These are phyloP conservation scores for Toxotes chatareus DNA, from an alignment of 2,113 vertebrate genomes.

Conservation along the genomic window DNA sequence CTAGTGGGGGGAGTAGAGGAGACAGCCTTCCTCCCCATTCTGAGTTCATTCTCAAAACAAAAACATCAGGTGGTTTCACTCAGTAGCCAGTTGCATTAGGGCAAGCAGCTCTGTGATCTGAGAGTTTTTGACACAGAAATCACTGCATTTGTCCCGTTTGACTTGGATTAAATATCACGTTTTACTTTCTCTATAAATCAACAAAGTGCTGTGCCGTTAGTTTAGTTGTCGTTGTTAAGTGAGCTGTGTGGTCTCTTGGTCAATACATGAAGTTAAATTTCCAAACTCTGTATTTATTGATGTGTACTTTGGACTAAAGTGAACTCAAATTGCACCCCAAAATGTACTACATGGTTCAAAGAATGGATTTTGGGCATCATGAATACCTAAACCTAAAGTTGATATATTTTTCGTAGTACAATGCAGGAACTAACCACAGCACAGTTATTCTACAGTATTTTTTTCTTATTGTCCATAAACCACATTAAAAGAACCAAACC, in stretches of 20 bases:
- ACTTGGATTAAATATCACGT: background rate
- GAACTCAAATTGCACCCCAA: background rate
- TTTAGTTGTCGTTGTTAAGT: background rate
- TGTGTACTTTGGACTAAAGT: background rate
- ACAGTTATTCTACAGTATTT: background rate
- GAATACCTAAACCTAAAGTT: background rate
- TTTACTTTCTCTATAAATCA: background rate
- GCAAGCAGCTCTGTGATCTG: constrained; percentile 3
- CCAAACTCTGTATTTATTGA: background rate
- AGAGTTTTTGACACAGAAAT: constrained; percentile 15
- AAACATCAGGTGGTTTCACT: constrained; percentile 67
- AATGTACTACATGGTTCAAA: no score
- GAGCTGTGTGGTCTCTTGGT: background rate
- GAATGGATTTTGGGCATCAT: background rate
- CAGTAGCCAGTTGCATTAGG: constrained; percentile 54
- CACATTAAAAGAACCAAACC: no score
- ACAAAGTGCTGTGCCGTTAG: background rate
- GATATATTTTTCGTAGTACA: no score
- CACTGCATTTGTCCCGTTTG: background rate
- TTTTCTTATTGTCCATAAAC: background rate
- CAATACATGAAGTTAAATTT: background rate
- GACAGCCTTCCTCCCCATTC: constrained; percentile 21
- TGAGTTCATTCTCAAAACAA: constrained; percentile 41
- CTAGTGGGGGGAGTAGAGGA: constrained; percentile 2
- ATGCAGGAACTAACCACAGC: background rate